Percentiles rank a stretch among this genome's conserved stretches.
Conservation (phyloP, 2,113 vertebrate species). For the Kryptolebias marmoratus region DNA sequence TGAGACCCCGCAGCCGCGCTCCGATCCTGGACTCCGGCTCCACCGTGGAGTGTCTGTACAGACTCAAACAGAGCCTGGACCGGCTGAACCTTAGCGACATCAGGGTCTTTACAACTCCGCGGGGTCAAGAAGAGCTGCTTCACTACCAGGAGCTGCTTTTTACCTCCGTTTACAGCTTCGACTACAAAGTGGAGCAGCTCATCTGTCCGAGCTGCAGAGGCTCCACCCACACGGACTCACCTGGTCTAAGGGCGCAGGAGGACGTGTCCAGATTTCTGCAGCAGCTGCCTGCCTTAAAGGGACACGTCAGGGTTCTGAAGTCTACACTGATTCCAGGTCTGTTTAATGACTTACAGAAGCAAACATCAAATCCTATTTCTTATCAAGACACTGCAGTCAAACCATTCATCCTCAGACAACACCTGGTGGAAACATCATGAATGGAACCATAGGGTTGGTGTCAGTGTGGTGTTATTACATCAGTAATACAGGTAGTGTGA, state of each 20-base stretch:
- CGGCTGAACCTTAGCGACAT: slow-evolving; percentile 76
- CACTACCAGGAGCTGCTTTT: slow-evolving; percentile 84
- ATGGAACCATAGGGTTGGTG: too few species aligned
- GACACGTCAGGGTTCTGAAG: slow-evolving; percentile 81
- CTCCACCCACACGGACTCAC: slow-evolving; percentile 26
- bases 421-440: too few species aligned
- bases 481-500: too few species aligned
- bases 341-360: not conserved
- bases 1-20: not conserved
- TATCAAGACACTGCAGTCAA: too few species aligned
- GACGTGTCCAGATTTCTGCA: slow-evolving; percentile 83
- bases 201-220: slow-evolving; percentile 38
- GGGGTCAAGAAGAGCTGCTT: slow-evolving; percentile 74
- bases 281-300: slow-evolving; percentile 83
- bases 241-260: slow-evolving; percentile 45
- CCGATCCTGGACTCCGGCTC: slow-evolving; percentile 67
- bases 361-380: not conserved
- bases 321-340: slow-evolving; percentile 90
- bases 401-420: too few species aligned
- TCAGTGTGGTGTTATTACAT: too few species aligned
- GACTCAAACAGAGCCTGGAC: slow-evolving; percentile 86
- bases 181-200: slow-evolving; percentile 64
- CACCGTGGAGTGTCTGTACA: slow-evolving; percentile 79
- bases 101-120: slow-evolving; percentile 77
- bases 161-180: slow-evolving; percentile 85